Evolutionary conservation across 1,140 invertebrate species (phyloP), one percentile per base, ranked within the genome.

Genomic region (Chlorops oryzae): DNA sequence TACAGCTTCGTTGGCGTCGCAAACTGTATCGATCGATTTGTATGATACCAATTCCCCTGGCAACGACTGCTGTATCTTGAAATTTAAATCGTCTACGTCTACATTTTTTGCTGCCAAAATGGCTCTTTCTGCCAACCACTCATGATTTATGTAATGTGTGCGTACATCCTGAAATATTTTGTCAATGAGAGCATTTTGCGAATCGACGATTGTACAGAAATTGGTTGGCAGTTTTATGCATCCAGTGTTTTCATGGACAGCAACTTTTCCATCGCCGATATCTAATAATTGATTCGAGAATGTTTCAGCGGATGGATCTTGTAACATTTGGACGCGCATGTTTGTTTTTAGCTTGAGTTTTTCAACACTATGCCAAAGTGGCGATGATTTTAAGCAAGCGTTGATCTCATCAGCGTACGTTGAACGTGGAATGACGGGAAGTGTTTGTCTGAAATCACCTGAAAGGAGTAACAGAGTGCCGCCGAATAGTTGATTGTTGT

Each of bases 381-480:
- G 15, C 21, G 73, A 75, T 57, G 56, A 56, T 63, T 75, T 77
- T 24, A 76, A 59, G 56, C 65, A 76, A 46, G 70, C 67, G 47
- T 74, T 71, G 0, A 76, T 51, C 55, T 72, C 62, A 62, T 75
- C 69, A 44, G 69, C 69, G 37, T 55, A 51, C 13, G 47, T 54
- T 39, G 39, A 34, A 34, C 35, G 21, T 50, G 47, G 42, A 42
- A 48, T 47, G 27, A 52, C 50, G 5, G 50, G 43, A 28, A 46
- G 18, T 32, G 43, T 41, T 47, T 47, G 50, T 34, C 38, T 50
- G 39, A 40, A 41, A 42, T 50, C 46, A 47, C 48, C 49, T 44
- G 23, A 51, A 44, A 51, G 41, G 18, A 51, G 4, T 18, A 45
- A 45, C 41, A 50, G 32, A 51, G 40, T 45, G 5, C 48, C 20